Conservation (phyloP, 2,797 vertebrate species). For the Alosa sapidissima region DNA sequence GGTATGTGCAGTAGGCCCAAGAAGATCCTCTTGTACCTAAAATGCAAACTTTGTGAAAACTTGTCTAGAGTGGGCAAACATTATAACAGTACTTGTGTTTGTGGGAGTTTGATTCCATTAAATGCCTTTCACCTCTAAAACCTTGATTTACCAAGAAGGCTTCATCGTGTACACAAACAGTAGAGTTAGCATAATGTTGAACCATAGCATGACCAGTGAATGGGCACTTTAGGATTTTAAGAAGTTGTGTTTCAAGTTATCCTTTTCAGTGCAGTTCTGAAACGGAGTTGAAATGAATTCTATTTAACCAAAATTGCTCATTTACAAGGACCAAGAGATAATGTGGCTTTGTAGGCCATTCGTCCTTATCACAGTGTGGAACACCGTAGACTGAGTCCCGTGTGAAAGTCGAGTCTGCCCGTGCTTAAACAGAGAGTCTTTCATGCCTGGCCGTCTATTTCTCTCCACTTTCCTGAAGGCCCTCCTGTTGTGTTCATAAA, state of each 20-base stretch:
- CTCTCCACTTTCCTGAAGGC: background rate
- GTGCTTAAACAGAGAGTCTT: background rate
- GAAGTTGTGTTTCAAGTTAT: background rate
- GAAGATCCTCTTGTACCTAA: background rate
- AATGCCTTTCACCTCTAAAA: background rate
- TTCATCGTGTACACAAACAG: background rate
- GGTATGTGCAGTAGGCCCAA: constrained; percentile 70
- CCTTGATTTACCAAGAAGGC: background rate
- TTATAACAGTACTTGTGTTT: background rate
- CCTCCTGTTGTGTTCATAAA: constrained; percentile 13
- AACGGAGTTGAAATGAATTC: background rate
- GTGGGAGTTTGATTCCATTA: background rate
- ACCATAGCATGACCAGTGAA: background rate
- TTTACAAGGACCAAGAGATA: background rate
- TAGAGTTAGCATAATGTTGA: background rate
- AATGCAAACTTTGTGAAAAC: background rate
- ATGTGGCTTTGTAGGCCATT: background rate
- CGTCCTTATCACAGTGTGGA: background rate
- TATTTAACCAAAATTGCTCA: background rate
- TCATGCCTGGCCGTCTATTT: background rate
- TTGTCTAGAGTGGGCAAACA: background rate
- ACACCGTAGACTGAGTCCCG: background rate
- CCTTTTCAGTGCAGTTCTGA: background rate
- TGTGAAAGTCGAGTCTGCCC: background rate
- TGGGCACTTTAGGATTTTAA: background rate